phyloP scores from a whole-genome alignment of 1,140 invertebrate species.

The Branchinecta lynchi region DNA sequence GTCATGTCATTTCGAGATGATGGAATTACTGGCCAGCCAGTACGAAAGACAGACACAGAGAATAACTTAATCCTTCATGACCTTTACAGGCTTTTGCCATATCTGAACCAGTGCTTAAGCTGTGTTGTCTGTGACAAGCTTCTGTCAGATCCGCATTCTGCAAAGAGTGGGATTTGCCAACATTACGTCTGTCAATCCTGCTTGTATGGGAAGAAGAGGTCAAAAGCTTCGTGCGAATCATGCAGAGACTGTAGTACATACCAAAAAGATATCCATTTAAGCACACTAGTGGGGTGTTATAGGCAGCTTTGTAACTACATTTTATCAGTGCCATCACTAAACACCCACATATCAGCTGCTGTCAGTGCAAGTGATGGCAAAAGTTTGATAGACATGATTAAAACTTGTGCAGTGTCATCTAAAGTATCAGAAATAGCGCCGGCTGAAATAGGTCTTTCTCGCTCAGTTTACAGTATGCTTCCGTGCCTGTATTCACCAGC shows the following conservation, averaged over 20 bases:
- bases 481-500: constrained; percentile 46
- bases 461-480: constrained; percentile 51
- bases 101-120: constrained; percentile 65
- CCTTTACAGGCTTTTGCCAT: constrained; percentile 61
- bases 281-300: constrained; percentile 67
- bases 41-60: constrained; percentile 41
- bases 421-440: constrained; percentile 34
- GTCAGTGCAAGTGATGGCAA: constrained; percentile 36
- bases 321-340: constrained; percentile 26
- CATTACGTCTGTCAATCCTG: constrained; percentile 70
- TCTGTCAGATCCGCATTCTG: constrained; percentile 60
- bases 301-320: constrained; percentile 72
- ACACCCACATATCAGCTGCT: constrained; percentile 34
- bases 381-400: constrained; percentile 53
- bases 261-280: constrained; percentile 60
- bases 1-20: constrained; percentile 35
- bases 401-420: constrained; percentile 59
- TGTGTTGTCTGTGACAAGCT: constrained; percentile 75
- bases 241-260: constrained; percentile 70
- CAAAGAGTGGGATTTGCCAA: constrained; percentile 62
- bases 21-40: not conserved
- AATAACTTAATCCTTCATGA: constrained; percentile 58
- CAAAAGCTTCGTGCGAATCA: constrained; percentile 65
- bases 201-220: constrained; percentile 61
- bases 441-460: constrained; percentile 40